Evolutionary conservation across 2,113 vertebrate species (phyloP).

Genomic region (Himantopus leucocephalus): DNA sequence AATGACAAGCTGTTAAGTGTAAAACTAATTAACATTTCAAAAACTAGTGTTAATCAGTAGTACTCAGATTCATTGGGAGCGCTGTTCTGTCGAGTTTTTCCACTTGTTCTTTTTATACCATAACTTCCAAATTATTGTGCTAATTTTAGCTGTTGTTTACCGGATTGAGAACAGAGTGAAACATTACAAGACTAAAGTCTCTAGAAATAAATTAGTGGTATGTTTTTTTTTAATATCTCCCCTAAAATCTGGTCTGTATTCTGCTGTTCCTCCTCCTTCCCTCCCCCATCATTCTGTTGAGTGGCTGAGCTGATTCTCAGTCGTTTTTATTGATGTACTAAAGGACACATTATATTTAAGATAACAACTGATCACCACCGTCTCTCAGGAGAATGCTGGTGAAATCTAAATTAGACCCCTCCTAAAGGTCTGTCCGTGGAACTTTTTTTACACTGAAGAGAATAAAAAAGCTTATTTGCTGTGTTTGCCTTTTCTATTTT

Average conservation of each 20-base stretch:
- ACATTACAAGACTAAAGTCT: not conserved
- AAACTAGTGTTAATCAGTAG: constrained; percentile 77
- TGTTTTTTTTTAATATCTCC: not conserved
- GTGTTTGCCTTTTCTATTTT: not conserved
- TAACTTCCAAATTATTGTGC: constrained; percentile 68
- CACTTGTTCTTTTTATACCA: constrained; percentile 55
- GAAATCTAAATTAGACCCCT: not conserved
- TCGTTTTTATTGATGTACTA: not conserved
- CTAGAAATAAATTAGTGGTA: not conserved
- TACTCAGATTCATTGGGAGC: constrained; percentile 65
- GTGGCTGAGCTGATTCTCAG: not conserved
- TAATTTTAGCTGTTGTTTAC: constrained; percentile 61
- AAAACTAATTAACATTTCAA: constrained; percentile 85
- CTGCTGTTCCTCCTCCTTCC: not conserved
- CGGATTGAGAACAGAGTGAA: constrained; percentile 11
- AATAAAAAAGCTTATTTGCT: not conserved
- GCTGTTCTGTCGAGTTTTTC: constrained; percentile 47
- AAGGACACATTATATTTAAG: constrained; percentile 1
- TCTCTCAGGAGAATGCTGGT: not conserved
- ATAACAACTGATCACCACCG: not conserved
- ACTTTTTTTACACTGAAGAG: not conserved
- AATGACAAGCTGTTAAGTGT: constrained; percentile 77
- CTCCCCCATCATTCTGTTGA: not conserved
- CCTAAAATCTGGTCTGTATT: not conserved
- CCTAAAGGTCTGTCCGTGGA: not conserved